Percentiles rank a stretch among this genome's conserved stretches.
phyloP scores from a whole-genome alignment of 2,888 invertebrate species.

The Neoitamus cyanurus region DNA sequence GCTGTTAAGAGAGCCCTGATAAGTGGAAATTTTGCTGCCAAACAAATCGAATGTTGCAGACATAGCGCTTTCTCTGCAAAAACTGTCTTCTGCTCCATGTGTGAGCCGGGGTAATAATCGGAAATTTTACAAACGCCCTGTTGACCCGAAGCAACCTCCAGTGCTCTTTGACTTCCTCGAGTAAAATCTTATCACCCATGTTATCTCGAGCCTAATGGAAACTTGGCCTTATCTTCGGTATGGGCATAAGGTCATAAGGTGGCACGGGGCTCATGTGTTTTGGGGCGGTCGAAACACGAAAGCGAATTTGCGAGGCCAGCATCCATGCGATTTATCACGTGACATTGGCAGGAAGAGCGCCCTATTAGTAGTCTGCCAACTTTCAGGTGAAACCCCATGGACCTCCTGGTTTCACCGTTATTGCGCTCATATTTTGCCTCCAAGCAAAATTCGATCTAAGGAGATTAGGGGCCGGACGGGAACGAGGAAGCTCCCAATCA shows the following conservation, averaged over 20 bases:
- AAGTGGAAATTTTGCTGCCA: not conserved
- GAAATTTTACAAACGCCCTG: not conserved
- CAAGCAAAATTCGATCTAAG: not conserved
- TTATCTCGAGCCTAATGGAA: not conserved
- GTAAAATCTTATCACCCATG: not conserved
- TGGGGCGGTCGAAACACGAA: not conserved
- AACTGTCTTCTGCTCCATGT: not conserved
- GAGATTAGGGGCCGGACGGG: not conserved
- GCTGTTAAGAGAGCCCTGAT: not conserved
- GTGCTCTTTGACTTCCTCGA: not conserved
- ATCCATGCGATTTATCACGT: not conserved
- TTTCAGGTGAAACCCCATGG: not conserved
- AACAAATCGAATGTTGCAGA: constrained; percentile 10
- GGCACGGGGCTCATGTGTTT: not conserved
- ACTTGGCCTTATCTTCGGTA: not conserved
- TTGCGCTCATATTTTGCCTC: not conserved
- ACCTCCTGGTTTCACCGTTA: not conserved
- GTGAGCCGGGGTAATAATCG: not conserved
- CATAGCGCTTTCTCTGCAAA: not conserved
- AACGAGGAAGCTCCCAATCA: not conserved
- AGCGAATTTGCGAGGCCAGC: not conserved
- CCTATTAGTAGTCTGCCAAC: not conserved
- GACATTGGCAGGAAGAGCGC: not conserved
- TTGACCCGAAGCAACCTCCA: not conserved
- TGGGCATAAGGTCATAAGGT: not conserved